Evolutionary conservation across 2,797 vertebrate species (phyloP), one percentile per base, ranked within the genome.

Genomic region (Chaetophractus vellerosus): DNA sequence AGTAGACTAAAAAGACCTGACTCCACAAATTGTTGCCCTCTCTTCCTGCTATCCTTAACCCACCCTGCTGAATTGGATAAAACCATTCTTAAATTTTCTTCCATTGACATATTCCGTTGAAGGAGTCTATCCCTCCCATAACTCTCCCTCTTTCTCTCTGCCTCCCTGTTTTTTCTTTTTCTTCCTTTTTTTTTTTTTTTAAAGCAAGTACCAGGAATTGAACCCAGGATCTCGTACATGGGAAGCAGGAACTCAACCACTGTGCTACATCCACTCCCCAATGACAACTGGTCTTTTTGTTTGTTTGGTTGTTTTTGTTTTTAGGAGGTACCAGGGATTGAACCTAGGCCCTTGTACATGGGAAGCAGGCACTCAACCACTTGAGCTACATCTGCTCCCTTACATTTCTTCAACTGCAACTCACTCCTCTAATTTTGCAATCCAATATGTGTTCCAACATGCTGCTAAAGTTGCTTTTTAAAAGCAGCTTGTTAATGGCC

Each of bases 401-500:
- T 87, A n/a, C 12, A 69, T 50, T 76, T 78, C 61, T 87, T 91
- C 36, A 66, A n/a, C 16, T 41, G 21, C 19, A 91, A 48, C 41
- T 33, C 50, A 79, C 1, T 72, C 87, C 18, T 91, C 36, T n/a
- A 21, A 90, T 14, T 84, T 33, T 89, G 75, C 6, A 66, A 31
- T 57, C 14, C 15, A 94, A 0, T n/a, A n/a, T 63, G 24, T 78
- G 41, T 69, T 63, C 55, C 21, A 63, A 52, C 1, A 93, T 16
- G n/a, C 31, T 71, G 41, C 33, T 50, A 48, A 94, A 76, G 55
- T 18, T 64, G 31, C 18, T 48, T 4, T 9, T 59, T 55, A 93
- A 96, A 85, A 94, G 21, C 23, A 82, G 28, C 41, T 64, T 90
- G 59, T 55, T 82, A 68, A 79, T 12, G 26, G 71, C 50, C 31